Conservation (phyloP, 2,113 vertebrate genomes). For the Pyxicephalus adspersus region DNA sequence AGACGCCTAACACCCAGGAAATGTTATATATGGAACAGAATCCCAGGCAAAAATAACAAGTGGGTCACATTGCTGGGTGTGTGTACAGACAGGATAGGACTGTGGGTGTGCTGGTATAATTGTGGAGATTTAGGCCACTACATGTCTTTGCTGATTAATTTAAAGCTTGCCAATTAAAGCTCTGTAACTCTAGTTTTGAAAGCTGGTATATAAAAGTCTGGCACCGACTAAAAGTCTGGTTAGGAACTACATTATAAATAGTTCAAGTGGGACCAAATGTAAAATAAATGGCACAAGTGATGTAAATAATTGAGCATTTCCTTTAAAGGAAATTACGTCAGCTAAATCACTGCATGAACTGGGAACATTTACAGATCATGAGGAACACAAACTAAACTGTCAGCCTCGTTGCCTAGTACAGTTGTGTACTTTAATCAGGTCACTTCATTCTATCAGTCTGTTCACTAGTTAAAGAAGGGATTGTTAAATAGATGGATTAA, state of each 20-base stretch:
- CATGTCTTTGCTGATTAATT: conserved; percentile 4
- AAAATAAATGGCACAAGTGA: neutral
- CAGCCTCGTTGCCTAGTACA: no score
- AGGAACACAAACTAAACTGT: no score
- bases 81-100: neutral
- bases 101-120: conserved; percentile 39
- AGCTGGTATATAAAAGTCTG: neutral
- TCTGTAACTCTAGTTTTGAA: conserved; percentile 1
- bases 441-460: no score
- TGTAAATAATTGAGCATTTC: no score
- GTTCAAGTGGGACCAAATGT: neutral
- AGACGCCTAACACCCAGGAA: conserved; percentile 7
- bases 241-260: neutral
- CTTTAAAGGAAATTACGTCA: no score
- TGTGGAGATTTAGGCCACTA: conserved; percentile 14
- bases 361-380: no score
- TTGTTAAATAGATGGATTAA: no score
- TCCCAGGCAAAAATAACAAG: conserved; percentile 29
- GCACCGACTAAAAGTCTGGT: neutral
- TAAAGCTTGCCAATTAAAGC: conserved; percentile 27
- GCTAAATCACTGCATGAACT: no score
- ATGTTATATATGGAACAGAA: conserved; percentile 21
- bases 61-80: conserved; percentile 36
- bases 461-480: no score
- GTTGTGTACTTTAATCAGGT: no score